A percentile compares a stretch with the other conserved stretches of the same genome.
Evolutionary conservation across 2,113 vertebrate genomes (phyloP).

Genomic region (Cheilinus undulatus): DNA sequence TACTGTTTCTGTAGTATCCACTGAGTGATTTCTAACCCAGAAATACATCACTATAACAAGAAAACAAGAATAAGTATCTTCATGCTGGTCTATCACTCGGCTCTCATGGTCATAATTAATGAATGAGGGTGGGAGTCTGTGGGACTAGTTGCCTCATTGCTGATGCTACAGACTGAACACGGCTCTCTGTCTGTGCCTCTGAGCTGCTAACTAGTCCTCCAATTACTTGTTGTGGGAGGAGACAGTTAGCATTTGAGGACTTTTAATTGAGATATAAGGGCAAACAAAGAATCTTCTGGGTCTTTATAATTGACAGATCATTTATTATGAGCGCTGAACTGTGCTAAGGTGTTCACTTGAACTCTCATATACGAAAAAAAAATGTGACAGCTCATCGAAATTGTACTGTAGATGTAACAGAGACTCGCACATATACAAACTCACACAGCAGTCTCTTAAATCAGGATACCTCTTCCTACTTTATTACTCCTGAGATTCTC

Average conservation of each 20-base stretch:
- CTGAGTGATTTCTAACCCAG: slow-evolving; percentile 4
- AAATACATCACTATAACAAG: slow-evolving; percentile 37
- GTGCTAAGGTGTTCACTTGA: slow-evolving; percentile 46
- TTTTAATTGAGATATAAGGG: slow-evolving; percentile 68
- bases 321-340: slow-evolving; percentile 64
- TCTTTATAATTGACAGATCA: slow-evolving; percentile 64
- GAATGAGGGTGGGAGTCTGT: slow-evolving; percentile 54
- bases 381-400: slow-evolving; percentile 45
- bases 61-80: slow-evolving; percentile 37
- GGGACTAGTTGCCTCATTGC: slow-evolving; percentile 36
- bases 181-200: slow-evolving; percentile 15
- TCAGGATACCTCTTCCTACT: slow-evolving; percentile 41
- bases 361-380: slow-evolving; percentile 36
- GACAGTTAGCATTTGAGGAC: slow-evolving; percentile 34
- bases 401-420: background rate
- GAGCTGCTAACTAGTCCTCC: slow-evolving; percentile 59
- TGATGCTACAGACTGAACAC: slow-evolving; percentile 16
- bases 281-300: slow-evolving; percentile 46
- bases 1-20: background rate
- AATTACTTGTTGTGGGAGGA: slow-evolving; percentile 65
- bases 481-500: slow-evolving; percentile 51
- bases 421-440: slow-evolving; percentile 40
- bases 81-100: slow-evolving; percentile 50
- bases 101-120: slow-evolving; percentile 68
- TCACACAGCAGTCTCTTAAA: slow-evolving; percentile 48